Evolutionary conservation across 2,888 invertebrate species (phyloP), one percentile per base, ranked within the genome.

Genomic region (Ceratothoa steindachneri): DNA sequence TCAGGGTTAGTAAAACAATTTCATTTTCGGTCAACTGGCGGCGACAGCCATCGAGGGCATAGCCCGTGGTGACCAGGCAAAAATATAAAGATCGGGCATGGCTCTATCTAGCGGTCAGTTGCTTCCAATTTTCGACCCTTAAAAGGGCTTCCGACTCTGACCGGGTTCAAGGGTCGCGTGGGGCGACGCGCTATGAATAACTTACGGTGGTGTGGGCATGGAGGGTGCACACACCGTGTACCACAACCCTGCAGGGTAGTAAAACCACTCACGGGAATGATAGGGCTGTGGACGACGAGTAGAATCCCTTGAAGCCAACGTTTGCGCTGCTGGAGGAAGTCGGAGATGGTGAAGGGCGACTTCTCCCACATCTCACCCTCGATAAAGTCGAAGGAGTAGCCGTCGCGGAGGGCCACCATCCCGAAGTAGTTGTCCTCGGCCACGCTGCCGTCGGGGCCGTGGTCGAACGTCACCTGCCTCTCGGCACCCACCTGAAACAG

Each of bases 311-410:
- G 87, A 71, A 97, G 89, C 97, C 97, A 97, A 71, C 97, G 89
- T 84, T 97, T 97, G 74, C 97, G 88, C 83, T 97, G 97, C 84
- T 97, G 96, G 81, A 97, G 89, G 83, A 97, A 95, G 84, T 97
- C 97, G 89, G 92, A 91, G 31, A 97, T 85, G 1, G 94, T 93
- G 84, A 97, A 97, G 1, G 97, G 97, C 4, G 95, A 95, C 84
- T 97, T 97, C 84, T 97, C 97, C 91, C 96, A 96, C 97, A 97
- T 97, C 86, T 97, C 97, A 67, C 97, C 97, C 84, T 97, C 97
- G 80, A 97, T 90, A 85, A 97, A 97, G 84, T 95, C 93, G 85
- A 97, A 97, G 24, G 91, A 88, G 84, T 92, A 97, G 29, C 96
- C 97, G 84, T 93, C 89, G 79, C 89, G 89, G 84, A 91, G 94